Evolutionary conservation across 2,888 invertebrate genomes (phyloP), one percentile per base, ranked within the genome.

Genomic region (Lydus trimaculatus): DNA sequence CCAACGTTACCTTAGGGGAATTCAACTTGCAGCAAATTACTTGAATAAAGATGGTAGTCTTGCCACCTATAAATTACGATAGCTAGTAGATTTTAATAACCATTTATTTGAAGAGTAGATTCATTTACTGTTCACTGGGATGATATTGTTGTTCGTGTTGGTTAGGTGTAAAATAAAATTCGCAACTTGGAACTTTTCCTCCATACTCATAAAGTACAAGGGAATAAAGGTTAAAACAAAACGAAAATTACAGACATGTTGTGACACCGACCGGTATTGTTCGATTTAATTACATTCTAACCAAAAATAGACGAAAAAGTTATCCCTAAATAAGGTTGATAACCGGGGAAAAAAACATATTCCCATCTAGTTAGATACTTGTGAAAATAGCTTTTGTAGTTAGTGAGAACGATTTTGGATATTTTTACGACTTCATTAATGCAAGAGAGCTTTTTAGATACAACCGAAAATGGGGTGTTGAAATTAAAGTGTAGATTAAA

Each of bases 401-500:
- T 64, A 60, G 64, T 65, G 65, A 64, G 70, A 67, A 65, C 67
- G 70, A 73, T 75, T 73, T 72, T 71, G 76, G 79, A 82, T 83
- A 83, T 82, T 83, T 84, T 84, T 83, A 84, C 82, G 80, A 81
- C 84, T 84, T 83, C 83, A 84, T 85, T 84, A 83, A 84, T 81
- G 81, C 82, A 79, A 77, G 77, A 75, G 76, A 74, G 79, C 79
- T 79, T 80, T 81, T 80, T 77, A 79, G 79, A 80, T 80, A 82
- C 80, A 83, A 81, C 83, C 82, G 81, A 81, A 82, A 84, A 84
- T 81, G 81, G 84, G 84, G 83, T 84, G 84, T 83, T 83, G 83
- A 83, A 85, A 85, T 84, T 84, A 83, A 84, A 83, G 82, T 75
- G 81, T 78, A 83, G 83, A 84, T 84, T 84, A 84, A 85, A 85